Evolutionary conservation across 2,888 invertebrate species (phyloP), one percentile per base, ranked within the genome.

Genomic region (Amblyjoppa proteus): DNA sequence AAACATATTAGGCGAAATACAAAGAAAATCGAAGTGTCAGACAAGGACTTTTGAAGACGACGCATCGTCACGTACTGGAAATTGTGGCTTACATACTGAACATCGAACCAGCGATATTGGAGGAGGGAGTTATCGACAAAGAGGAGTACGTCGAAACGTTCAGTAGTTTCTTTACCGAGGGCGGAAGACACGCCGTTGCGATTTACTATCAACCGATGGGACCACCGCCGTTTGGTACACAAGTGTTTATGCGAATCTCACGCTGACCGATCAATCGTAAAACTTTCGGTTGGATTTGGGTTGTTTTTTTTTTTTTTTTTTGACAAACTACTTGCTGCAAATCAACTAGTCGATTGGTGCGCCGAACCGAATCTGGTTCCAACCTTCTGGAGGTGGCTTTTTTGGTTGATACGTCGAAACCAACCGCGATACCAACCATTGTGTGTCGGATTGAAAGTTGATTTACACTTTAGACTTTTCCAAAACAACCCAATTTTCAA

Each of bases 61-160:
- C 94, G 75, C 96, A 97, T 91, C 95, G 96, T 85, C 96, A 96
- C 92, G 94, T 97, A 0, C 93, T 97, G 85, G 97, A 97, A 89
- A 95, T 96, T 91, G 96, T 96, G 45, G 96, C 96, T 9, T 94
- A 95, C 41, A 94, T 95, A 88, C 93, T 96, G 85, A 95, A 95
- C 89, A 94, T 95, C 78, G 93, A 95, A n/a, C 88, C 94, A 13
- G 95, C 95, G 38, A 95, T 95, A 87, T 94, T 97, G 2, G 94
- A 97, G 93, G 97, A 97, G 81, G 97, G 97, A 73, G 95, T 97
- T 5, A 95, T 96, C 77, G 98, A 98, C 93, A 95, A 96, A 69
- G 96, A 96, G 80, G 91, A 94, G 78, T 96, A 96, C 89, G 93
- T 97, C 1, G 95, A 96, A 11, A 91, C 96, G 28, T 92, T 97